These are phyloP conservation scores for Drosophila neotestacea DNA, from an alignment of 2,888 invertebrate genomes.

Conservation along the genomic window DNA sequence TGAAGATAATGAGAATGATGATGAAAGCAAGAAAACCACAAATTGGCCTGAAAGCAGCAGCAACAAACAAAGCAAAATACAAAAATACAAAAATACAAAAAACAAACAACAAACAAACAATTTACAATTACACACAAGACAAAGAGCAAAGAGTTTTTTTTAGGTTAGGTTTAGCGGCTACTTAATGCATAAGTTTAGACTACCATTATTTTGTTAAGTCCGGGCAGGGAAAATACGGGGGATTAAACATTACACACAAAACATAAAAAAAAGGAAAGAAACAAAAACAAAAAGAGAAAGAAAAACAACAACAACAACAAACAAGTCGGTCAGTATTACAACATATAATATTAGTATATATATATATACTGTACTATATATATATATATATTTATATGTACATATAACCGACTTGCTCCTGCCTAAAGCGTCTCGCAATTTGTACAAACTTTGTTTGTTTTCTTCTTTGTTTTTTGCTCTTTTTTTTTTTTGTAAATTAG, in stretches of 20 bases:
- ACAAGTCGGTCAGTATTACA: constrained; percentile 28
- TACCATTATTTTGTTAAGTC: constrained; percentile 11
- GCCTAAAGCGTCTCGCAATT: constrained; percentile 49
- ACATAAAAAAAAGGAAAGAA: constrained; percentile 11
- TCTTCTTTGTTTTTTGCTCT: constrained; percentile 22
- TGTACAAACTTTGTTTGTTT: constrained; percentile 59
- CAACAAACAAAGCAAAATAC: constrained; percentile 11
- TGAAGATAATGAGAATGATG: background rate
- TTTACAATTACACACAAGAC: constrained; percentile 51
- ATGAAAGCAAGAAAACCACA: constrained; percentile 19
- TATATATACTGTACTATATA: constrained; percentile 7
- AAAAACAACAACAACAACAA: constrained; percentile 15
- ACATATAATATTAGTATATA: background rate
- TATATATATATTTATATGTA: background rate
- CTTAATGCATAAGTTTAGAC: constrained; percentile 27
- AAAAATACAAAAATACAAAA: constrained; percentile 14
- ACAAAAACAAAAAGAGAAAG: constrained; percentile 9
- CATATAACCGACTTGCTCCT: constrained; percentile 26
- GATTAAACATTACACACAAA: too few relatives aligned
- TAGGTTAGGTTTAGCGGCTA: constrained; percentile 36
- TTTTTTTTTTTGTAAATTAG: background rate
- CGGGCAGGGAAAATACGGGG: constrained; percentile 10
- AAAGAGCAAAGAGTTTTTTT: constrained; percentile 56
- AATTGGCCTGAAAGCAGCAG: constrained; percentile 35
- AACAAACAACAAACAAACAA: constrained; percentile 9